phyloP scores from a whole-genome alignment of 2,113 vertebrate species.

The Mohoua ochrocephala region DNA sequence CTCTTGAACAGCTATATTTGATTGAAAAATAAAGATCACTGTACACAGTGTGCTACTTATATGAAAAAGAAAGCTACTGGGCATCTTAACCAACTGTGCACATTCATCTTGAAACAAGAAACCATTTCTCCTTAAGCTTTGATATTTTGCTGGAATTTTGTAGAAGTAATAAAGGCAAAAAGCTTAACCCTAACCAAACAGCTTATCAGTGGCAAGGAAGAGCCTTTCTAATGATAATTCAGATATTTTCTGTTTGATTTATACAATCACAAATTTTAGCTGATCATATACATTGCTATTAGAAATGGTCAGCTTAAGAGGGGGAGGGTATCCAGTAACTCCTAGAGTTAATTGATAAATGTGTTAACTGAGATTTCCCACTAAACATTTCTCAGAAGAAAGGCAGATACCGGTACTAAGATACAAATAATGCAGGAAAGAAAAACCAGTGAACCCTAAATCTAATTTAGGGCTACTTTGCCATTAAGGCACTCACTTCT shows the following conservation, averaged over 20 bases:
- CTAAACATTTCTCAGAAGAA: neutral
- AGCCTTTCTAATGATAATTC: neutral
- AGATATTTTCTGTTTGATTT: neutral
- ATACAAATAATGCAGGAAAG: neutral
- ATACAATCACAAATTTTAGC: neutral
- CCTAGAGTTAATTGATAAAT: neutral
- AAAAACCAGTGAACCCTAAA: neutral
- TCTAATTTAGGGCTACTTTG: constrained; percentile 18
- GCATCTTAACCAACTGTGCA: neutral
- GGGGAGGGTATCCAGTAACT: too few relatives aligned
- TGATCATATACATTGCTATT: neutral
- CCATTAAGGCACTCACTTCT: neutral
- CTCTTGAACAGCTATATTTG: neutral
- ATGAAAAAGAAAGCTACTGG: neutral
- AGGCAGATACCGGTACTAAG: neutral
- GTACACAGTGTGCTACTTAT: neutral
- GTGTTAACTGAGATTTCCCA: neutral
- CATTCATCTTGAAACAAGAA: neutral
- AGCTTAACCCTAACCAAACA: neutral
- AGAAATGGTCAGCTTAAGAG: neutral
- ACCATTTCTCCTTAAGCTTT: neutral
- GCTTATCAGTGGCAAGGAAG: neutral
- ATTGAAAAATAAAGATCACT: neutral
- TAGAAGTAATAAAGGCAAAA: neutral
- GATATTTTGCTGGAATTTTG: neutral